A percentile compares a stretch with the other conserved stretches of the same genome.
phyloP scores from a whole-genome alignment of 2,888 invertebrate species.

The Diaphora mendica region DNA sequence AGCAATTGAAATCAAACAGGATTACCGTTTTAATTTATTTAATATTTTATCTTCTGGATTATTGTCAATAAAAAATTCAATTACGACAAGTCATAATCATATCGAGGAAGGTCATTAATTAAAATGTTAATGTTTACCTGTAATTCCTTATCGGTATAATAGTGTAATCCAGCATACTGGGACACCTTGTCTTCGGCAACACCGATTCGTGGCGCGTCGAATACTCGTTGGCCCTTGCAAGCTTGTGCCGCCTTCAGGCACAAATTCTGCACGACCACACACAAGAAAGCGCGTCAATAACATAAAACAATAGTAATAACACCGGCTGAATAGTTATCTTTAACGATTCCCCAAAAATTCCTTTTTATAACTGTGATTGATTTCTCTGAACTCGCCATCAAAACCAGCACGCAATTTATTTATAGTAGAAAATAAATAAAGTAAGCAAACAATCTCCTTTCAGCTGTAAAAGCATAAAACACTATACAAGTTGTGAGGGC shows the following conservation, averaged over 20 bases:
- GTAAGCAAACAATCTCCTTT: constrained; percentile 21
- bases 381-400: constrained; percentile 53
- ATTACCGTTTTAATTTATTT: too few relatives aligned
- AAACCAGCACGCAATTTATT: constrained; percentile 41
- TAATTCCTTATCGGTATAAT: constrained; percentile 97
- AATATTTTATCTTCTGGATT: too few relatives aligned
- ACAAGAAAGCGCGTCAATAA: constrained; percentile 63
- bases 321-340: constrained; percentile 60
- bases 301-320: constrained; percentile 60
- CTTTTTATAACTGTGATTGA: constrained; percentile 57
- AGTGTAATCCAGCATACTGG: constrained; percentile 96
- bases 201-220: constrained; percentile 93
- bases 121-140: constrained; percentile 84
- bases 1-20: background rate
- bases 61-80: too few relatives aligned
- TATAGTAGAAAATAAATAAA: constrained; percentile 32
- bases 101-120: constrained; percentile 22
- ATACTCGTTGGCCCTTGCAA: constrained; percentile 93
- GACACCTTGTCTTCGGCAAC: constrained; percentile 97
- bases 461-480: constrained; percentile 3
- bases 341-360: constrained; percentile 60
- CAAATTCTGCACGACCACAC: constrained; percentile 94
- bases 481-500: background rate
- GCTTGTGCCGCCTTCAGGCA: constrained; percentile 95
- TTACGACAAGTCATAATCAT: background rate